phyloP scores from a whole-genome alignment of 2,113 vertebrate genomes.

The Phycodurus eques region DNA sequence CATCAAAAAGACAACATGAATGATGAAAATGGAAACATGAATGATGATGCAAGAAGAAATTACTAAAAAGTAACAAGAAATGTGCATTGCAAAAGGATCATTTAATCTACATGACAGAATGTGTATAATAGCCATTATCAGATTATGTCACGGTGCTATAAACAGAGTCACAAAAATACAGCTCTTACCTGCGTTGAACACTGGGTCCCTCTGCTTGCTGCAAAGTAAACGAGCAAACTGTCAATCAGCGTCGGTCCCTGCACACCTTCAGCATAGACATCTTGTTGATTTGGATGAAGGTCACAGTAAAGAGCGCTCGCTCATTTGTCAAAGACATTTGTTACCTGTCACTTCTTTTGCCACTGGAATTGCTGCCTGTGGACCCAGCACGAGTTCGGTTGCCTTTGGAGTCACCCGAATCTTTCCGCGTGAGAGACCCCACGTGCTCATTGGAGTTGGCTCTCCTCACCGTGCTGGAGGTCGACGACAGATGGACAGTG shows the following conservation, averaged over 20 bases:
- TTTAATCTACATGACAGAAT: not conserved
- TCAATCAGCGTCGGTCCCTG: slow-evolving; percentile 39
- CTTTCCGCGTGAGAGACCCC: slow-evolving; percentile 82
- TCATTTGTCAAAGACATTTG: not conserved
- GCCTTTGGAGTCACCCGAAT: slow-evolving; percentile 86
- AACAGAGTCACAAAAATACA: slow-evolving; percentile 10
- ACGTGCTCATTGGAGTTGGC: slow-evolving; percentile 90
- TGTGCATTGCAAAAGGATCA: not conserved
- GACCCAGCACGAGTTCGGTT: slow-evolving; percentile 89
- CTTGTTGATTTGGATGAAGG: not conserved
- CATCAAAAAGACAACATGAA: slow-evolving; percentile 10
- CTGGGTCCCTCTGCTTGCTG: slow-evolving; percentile 96
- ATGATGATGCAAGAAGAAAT: slow-evolving; percentile 38
- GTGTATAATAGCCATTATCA: slow-evolving; percentile 11
- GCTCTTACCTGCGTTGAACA: slow-evolving; percentile 94
- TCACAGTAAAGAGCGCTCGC: not conserved
- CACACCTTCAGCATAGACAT: slow-evolving; percentile 6
- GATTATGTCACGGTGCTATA: not conserved
- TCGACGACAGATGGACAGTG: slow-evolving; percentile 8
- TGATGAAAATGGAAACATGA: slow-evolving; percentile 25
- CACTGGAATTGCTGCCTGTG: slow-evolving; percentile 90
- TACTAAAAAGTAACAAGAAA: not conserved
- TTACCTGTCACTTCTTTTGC: slow-evolving; percentile 95
- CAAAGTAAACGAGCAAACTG: slow-evolving; percentile 55
- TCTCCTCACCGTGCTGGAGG: slow-evolving; percentile 85